Evolutionary conservation across 2,888 invertebrate genomes (phyloP), one percentile per base, ranked within the genome.

Genomic region (Monochamus alternatus): DNA sequence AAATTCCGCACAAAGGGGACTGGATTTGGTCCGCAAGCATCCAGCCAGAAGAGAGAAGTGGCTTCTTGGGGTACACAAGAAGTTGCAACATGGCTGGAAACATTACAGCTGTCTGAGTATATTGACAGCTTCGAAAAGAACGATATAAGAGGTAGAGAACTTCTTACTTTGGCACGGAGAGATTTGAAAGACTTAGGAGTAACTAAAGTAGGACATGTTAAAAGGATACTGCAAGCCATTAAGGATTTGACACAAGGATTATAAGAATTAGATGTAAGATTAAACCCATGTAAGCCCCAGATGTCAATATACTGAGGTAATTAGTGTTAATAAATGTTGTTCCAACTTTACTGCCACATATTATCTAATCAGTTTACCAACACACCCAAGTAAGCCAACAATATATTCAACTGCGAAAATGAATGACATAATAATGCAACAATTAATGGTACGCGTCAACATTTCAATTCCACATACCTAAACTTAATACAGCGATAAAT

Each of bases 131-230:
- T 98, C 87, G 92, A 95, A 30, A 93, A 94, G 74, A 96, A 98
- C 87, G 98, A 98, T 89, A 95, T 98, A 84, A 93, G 97, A 47
- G 98, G 98, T 1, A 91, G 95, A 51, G 98, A 98, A 87, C 91
- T 98, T 44, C 91, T 98, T 3, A 94, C 95, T 0, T 90, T 99
- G 74, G 97, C 97, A 3, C 91, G 98, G 69, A 91, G 97, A 14
- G 96, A 97, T 88, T 91, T 96, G 4, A 94, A 97, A 87, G 98
- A 98, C 81, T 91, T 98, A 63, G 98, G 98, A 8, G 95, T 98
- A 71, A 94, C 95, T 9, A 98, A 98, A 90, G 96, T 98, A 68
- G 98, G 98, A 0, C 98, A 98, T 88, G 94, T 98, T 44, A 98
- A 98, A 90, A 93, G 98, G 85, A 96, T 99, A 82, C 93, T 97